Conservation (phyloP, 2,888 invertebrate genomes). For the Uloborus plumipes region DNA sequence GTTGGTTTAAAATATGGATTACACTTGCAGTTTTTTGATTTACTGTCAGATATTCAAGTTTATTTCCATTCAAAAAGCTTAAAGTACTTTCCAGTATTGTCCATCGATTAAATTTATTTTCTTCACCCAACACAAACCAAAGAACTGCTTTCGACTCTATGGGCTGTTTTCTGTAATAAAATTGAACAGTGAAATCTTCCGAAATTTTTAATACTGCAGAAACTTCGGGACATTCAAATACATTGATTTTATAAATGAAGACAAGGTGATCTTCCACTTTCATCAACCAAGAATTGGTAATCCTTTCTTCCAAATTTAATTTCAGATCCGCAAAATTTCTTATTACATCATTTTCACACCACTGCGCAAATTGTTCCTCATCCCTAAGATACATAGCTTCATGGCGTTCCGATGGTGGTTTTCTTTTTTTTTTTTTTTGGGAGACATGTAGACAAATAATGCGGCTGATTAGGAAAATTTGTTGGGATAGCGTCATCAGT, state of each 20-base stretch:
- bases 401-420: background rate
- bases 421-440: background rate
- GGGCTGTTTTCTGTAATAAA: background rate
- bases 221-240: background rate
- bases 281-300: background rate
- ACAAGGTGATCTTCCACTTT: background rate
- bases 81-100: too few relatives aligned
- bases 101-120: background rate
- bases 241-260: too few relatives aligned
- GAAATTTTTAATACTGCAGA: background rate
- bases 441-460: background rate
- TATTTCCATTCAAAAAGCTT: too few relatives aligned
- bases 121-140: background rate
- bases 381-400: background rate
- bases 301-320: background rate
- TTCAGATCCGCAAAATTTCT: background rate
- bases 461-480: background rate
- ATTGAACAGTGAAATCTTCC: background rate
- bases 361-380: background rate
- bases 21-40: too few relatives aligned
- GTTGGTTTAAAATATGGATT: too few relatives aligned
- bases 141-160: background rate
- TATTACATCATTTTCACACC: background rate
- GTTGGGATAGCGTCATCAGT: background rate
- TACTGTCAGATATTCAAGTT: too few relatives aligned